Percentiles rank a stretch among this genome's conserved stretches.
phyloP scores from a whole-genome alignment of 2,888 invertebrate genomes.

The Gisinianus flammeolus region DNA sequence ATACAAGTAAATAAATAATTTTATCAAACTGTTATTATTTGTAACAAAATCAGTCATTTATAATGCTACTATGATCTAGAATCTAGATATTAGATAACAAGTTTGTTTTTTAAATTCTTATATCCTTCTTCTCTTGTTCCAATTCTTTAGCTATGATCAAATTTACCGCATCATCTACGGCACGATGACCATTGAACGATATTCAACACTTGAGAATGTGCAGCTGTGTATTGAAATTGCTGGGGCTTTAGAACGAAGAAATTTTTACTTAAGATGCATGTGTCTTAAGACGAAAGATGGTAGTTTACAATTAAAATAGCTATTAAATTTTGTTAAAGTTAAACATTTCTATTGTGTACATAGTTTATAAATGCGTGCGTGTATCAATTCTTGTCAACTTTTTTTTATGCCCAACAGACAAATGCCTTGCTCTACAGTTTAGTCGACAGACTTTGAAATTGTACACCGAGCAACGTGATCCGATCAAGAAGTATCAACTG shows the following conservation, averaged over 20 bases:
- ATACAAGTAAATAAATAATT: background rate
- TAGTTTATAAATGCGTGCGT: background rate
- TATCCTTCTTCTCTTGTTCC: background rate
- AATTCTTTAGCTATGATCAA: constrained; percentile 12
- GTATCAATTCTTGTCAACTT: background rate
- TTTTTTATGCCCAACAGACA: background rate
- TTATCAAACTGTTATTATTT: background rate
- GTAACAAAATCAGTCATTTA: background rate
- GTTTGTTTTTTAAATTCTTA: background rate
- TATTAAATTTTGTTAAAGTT: background rate
- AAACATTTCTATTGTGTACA: background rate
- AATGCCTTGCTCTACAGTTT: constrained; percentile 21
- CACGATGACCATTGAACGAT: background rate
- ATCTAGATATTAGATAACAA: background rate
- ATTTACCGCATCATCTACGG: constrained; percentile 3
- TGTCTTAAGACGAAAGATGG: constrained; percentile 23
- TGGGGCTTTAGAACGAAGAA: background rate
- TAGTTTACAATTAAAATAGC: background rate
- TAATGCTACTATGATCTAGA: background rate
- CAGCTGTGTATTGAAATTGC: constrained; percentile 4
- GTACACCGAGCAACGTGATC: background rate
- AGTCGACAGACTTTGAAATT: background rate
- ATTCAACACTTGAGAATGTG: constrained; percentile 20
- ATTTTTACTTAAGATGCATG: constrained; percentile 25
- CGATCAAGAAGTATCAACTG: constrained; percentile 7